Percentiles rank a stretch among this genome's conserved stretches.
Conservation (phyloP, 2,113 vertebrate genomes). For the Periophthalmus modestus region DNA sequence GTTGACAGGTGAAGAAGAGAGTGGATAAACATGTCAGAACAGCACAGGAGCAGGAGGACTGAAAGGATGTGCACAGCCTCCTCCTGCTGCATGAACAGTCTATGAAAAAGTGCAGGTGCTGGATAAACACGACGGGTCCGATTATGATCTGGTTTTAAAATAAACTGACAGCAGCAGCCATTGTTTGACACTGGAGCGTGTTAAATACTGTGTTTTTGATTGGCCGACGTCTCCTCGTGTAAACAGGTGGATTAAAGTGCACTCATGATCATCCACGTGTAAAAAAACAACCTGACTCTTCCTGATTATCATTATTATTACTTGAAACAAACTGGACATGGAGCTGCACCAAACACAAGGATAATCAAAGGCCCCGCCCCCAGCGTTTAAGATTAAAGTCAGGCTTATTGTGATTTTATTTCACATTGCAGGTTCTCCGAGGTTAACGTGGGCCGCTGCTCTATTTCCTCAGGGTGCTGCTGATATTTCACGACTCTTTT, state of each 20-base stretch:
- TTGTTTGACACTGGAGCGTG: neutral
- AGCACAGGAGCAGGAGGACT: slow-evolving; percentile 24
- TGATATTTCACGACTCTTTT: neutral
- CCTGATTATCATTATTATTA: neutral
- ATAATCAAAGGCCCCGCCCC: neutral
- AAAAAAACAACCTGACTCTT: neutral
- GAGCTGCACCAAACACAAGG: neutral
- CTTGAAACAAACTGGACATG: no score
- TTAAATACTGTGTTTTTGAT: neutral
- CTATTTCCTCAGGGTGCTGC: neutral
- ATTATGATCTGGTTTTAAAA: neutral
- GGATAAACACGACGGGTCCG: neutral
- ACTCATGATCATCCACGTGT: neutral
- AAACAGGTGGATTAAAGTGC: neutral
- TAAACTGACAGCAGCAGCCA: neutral
- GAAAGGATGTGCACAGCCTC: neutral
- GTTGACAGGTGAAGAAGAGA: slow-evolving; percentile 39
- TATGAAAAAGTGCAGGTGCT: neutral
- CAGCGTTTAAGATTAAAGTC: neutral
- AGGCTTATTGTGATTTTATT: no score
- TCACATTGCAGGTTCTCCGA: neutral
- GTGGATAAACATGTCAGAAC: slow-evolving; percentile 63
- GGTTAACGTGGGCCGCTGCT: neutral
- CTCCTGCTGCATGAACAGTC: neutral
- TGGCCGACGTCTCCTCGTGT: neutral